Evolutionary conservation across 2,797 vertebrate genomes (phyloP), one percentile per base, ranked within the genome.

Genomic region (Anabas testudineus): DNA sequence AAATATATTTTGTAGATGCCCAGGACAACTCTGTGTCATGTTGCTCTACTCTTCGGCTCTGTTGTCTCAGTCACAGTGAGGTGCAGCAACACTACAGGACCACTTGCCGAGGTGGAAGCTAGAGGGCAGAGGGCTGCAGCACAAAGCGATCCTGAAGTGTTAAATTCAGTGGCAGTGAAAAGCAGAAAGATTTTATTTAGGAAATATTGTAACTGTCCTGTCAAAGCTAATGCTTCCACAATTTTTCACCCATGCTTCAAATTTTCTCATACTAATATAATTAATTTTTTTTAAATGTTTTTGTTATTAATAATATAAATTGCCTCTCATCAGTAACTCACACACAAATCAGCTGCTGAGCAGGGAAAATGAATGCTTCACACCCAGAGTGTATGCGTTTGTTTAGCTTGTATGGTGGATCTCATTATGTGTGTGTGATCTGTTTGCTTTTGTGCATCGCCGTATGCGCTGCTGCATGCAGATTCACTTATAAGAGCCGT

Each of bases 401-500:
- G 71, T 74, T 75, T 65, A 54, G 65, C 49, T 49, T 76, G 78
- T 66, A 47, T 72, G 48, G 47, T 1, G 26, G 63, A 37, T 82
- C 62, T 80, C 65, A 49, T 43, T 70, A 18, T 74, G 59, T 55
- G 41, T 77, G 73, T 75, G 69, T 77, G 73, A 74, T 87, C 67
- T 73, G 65, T 80, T 85, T 91, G 80, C 85, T 83, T 81, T 69
- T 86, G 73, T 86, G 81, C 84, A 82, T 90, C 87, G 42, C 84
- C 37, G 69, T 81, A 70, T 83, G 76, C 82, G 84, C 76, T 3
- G 3, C 80, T 84, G 83, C 85, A 87, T 90, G 75, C 81, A 68
- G 76, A 88, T 85, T 58, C 63, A 68, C 68, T 74, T 68, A 55
- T 53, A 59, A 78, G 80, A 88, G 85, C 84, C 71, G 81, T 66